phyloP scores from a whole-genome alignment of 2,113 vertebrate genomes.

The Ifrita kowaldi region DNA sequence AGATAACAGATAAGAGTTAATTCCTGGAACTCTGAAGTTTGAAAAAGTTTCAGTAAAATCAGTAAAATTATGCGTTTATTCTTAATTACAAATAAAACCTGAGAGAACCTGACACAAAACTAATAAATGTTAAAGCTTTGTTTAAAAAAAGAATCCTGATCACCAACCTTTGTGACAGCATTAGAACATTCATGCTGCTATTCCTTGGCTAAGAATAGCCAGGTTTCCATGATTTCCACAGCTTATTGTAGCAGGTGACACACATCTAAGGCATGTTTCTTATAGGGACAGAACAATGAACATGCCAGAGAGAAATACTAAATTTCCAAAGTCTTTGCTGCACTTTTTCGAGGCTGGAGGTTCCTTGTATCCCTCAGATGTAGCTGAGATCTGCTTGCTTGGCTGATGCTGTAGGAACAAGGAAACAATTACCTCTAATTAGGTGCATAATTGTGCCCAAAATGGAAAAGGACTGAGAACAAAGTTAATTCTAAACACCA shows the following conservation, averaged over 20 bases:
- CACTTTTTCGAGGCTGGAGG: neutral
- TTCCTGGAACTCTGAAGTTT: neutral
- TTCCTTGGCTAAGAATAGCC: neutral
- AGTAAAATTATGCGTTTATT: neutral
- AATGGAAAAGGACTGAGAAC: neutral
- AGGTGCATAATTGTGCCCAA: neutral
- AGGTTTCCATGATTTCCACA: neutral
- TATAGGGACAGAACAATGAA: neutral
- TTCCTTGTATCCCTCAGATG: neutral
- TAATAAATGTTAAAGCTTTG: neutral
- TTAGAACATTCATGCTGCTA: neutral
- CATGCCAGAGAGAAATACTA: neutral
- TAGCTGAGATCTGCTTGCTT: neutral
- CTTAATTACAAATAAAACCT: neutral
- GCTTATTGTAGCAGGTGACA: neutral
- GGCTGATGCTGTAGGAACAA: neutral
- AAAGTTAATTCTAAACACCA: neutral
- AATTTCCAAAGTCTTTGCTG: neutral
- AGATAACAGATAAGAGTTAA: neutral
- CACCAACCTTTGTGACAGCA: neutral
- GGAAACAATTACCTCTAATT: constrained; percentile 16
- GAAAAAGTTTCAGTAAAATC: neutral
- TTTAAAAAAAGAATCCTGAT: neutral
- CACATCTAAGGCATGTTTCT: neutral
- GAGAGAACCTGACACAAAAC: neutral